Evolutionary conservation across 2,113 vertebrate species (phyloP).

Genomic region (Candoia aspera): DNA sequence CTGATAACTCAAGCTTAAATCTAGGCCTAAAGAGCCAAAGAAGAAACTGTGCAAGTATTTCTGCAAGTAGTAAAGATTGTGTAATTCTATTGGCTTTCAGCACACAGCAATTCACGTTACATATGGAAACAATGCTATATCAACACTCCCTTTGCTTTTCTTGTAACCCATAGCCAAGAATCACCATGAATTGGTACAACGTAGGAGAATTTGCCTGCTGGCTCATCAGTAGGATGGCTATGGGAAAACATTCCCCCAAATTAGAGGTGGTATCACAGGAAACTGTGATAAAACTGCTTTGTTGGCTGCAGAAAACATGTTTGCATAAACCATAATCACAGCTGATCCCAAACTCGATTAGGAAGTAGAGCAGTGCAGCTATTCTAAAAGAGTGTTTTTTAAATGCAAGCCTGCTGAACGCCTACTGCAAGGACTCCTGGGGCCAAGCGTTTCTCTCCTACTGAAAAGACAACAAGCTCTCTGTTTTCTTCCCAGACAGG

Average conservation of each 20-base stretch:
- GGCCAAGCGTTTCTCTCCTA: constrained; percentile 13
- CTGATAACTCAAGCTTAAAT: neutral
- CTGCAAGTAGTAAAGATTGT: neutral
- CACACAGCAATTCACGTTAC: neutral
- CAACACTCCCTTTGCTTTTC: neutral
- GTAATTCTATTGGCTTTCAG: neutral
- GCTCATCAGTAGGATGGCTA: constrained; percentile 3
- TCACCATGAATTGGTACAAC: neutral
- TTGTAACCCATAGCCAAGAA: constrained; percentile 20
- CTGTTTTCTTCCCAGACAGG: neutral
- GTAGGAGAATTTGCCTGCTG: neutral
- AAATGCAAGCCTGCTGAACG: neutral
- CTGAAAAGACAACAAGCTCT: neutral
- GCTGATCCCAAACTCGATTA: constrained; percentile 40
- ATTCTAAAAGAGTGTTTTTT: constrained; percentile 34
- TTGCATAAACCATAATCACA: constrained; percentile 32
- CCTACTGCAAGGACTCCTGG: constrained; percentile 10
- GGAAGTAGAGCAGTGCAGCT: constrained; percentile 22
- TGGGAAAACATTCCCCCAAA: constrained; percentile 5
- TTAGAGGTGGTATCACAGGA: constrained; percentile 19
- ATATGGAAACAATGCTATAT: neutral
- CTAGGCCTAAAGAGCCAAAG: neutral
- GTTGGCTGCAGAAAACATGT: neutral
- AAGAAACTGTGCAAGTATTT: neutral
- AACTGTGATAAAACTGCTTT: constrained; percentile 24